Percentiles rank a stretch among this genome's conserved stretches.
Conservation (phyloP, 1,140 invertebrate genomes). For the Saccostrea echinata region DNA sequence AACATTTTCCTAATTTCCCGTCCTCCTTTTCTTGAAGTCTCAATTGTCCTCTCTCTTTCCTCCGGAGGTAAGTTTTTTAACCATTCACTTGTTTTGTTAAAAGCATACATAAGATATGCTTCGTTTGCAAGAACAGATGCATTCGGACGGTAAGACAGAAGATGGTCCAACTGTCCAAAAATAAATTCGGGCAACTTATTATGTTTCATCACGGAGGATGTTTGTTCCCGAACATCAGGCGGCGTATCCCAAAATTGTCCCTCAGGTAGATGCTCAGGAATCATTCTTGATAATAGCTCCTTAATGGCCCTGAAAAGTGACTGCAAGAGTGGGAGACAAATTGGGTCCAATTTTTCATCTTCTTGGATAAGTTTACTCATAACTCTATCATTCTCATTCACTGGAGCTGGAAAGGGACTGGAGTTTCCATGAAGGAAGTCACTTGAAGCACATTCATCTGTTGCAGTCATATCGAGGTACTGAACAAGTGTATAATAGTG, state of each 20-base stretch:
- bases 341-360: conserved; percentile 9
- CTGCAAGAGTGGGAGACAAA: conserved; percentile 38
- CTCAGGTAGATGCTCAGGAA: conserved; percentile 40
- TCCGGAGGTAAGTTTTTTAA: conserved; percentile 24
- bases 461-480: conserved; percentile 25
- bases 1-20: conserved; percentile 45
- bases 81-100: conserved; percentile 56
- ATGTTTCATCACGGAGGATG: conserved; percentile 39
- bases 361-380: neutral
- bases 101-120: conserved; percentile 42
- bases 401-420: neutral
- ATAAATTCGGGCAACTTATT: conserved; percentile 50
- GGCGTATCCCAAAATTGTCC: conserved; percentile 41
- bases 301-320: neutral
- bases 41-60: conserved; percentile 38
- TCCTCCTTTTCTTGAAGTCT: conserved; percentile 42
- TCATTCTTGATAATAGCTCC: conserved; percentile 39
- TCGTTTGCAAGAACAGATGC: conserved; percentile 48
- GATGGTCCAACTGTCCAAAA: conserved; percentile 46
- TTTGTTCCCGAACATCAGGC: neutral
- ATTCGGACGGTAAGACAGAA: conserved; percentile 42
- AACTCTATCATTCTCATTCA: conserved; percentile 25
- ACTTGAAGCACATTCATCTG: neutral
- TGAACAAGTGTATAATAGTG: conserved; percentile 28
- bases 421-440: conserved; percentile 15